Conservation (phyloP, 2,113 vertebrate genomes). For the Rhabdornis inornatus region DNA sequence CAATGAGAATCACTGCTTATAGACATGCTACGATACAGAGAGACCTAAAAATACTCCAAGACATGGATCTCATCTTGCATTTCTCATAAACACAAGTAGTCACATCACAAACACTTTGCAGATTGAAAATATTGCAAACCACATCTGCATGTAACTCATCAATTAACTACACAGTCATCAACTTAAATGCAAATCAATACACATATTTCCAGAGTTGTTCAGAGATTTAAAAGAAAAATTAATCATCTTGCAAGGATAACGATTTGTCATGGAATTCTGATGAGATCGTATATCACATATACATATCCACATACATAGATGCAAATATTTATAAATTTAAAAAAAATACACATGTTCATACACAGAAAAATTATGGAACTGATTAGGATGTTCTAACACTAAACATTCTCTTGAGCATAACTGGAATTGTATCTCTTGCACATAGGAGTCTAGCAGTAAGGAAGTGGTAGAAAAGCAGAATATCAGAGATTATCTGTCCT, state of each 20-base stretch:
- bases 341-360: background rate
- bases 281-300: background rate
- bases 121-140: background rate
- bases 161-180: background rate
- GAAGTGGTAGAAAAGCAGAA: background rate
- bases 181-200: background rate
- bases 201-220: background rate
- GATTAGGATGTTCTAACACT: background rate
- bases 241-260: background rate
- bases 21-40: background rate
- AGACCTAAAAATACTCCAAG: background rate
- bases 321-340: background rate
- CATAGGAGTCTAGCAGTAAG: background rate
- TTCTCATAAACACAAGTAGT: background rate
- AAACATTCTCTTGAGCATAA: background rate
- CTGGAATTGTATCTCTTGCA: background rate
- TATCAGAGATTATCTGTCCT: background rate
- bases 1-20: background rate
- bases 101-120: background rate
- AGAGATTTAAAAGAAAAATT: background rate
- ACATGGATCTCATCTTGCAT: background rate
- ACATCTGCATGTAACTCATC: background rate
- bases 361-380: background rate
- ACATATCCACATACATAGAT: background rate
- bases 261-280: background rate